Conservation (phyloP, 1,140 invertebrate species). For the Sinonovacula constricta region DNA sequence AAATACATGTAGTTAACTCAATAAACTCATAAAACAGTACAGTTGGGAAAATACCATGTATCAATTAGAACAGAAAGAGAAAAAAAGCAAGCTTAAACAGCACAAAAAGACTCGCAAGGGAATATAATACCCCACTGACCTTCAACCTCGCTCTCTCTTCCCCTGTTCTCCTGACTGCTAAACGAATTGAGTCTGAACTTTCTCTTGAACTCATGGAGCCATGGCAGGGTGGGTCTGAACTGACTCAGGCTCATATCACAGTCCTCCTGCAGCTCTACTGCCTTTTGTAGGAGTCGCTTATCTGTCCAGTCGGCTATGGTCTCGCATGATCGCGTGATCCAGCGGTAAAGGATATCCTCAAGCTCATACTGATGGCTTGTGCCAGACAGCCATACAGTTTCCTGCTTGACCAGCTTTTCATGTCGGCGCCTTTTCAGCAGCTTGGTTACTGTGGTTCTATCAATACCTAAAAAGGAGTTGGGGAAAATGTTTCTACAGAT, state of each 20-base stretch:
- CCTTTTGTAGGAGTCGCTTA: conserved; percentile 14
- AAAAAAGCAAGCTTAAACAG: background rate
- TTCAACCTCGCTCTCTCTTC: too few species aligned
- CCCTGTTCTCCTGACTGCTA: too few species aligned
- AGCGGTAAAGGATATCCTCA: conserved; percentile 30
- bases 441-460: conserved; percentile 61
- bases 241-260: background rate
- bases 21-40: too few species aligned
- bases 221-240: background rate
- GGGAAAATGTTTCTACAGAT: too few species aligned
- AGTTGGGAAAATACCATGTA: too few species aligned
- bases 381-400: background rate
- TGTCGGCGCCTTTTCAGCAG: conserved; percentile 53
- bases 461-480: conserved; percentile 36
- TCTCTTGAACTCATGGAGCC: conserved; percentile 19
- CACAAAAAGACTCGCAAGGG: background rate
- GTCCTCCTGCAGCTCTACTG: conserved; percentile 9
- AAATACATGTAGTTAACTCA: too few species aligned
- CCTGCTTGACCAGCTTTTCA: background rate
- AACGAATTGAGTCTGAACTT: conserved; percentile 8
- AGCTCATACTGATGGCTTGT: conserved; percentile 7
- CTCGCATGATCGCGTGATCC: background rate
- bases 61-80: too few species aligned
- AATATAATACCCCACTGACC: background rate
- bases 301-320: conserved; percentile 14